A percentile compares a stretch with the other conserved stretches of the same genome.
These are phyloP conservation scores for Lydus trimaculatus DNA, from an alignment of 2,888 invertebrate species.

Conservation along the genomic window DNA sequence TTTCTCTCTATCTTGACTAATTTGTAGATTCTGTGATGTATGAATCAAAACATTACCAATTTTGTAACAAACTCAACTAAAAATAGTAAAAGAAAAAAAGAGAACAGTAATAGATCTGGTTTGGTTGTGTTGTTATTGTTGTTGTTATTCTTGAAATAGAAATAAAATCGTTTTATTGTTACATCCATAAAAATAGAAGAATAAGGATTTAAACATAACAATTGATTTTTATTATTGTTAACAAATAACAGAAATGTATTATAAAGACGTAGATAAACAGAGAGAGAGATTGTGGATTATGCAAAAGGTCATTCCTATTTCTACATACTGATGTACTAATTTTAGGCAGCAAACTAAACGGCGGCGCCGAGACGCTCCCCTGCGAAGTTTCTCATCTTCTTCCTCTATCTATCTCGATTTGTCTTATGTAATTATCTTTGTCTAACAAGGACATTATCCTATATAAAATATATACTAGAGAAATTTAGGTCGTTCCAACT, in stretches of 20 bases:
- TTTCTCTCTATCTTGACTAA: not conserved
- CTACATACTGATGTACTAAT: slow-evolving; percentile 46
- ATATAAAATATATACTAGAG: slow-evolving; percentile 4
- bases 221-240: not conserved
- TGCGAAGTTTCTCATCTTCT: slow-evolving; percentile 47
- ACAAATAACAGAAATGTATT: not conserved
- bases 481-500: slow-evolving; percentile 2
- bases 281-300: slow-evolving; percentile 38
- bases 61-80: not conserved
- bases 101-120: not conserved
- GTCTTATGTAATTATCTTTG: not conserved
- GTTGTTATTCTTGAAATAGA: not conserved
- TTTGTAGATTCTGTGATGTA: not conserved
- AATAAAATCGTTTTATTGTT: not conserved
- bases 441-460: slow-evolving; percentile 4
- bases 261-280: not conserved
- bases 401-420: slow-evolving; percentile 11
- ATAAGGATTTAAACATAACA: not conserved
- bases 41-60: not conserved
- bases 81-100: not conserved
- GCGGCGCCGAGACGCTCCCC: slow-evolving; percentile 53
- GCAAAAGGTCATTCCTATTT: slow-evolving; percentile 54
- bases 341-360: slow-evolving; percentile 36
- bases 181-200: not conserved
- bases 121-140: not conserved